Conservation (phyloP, 2,797 vertebrate species). For the Tamandua tetradactyla region DNA sequence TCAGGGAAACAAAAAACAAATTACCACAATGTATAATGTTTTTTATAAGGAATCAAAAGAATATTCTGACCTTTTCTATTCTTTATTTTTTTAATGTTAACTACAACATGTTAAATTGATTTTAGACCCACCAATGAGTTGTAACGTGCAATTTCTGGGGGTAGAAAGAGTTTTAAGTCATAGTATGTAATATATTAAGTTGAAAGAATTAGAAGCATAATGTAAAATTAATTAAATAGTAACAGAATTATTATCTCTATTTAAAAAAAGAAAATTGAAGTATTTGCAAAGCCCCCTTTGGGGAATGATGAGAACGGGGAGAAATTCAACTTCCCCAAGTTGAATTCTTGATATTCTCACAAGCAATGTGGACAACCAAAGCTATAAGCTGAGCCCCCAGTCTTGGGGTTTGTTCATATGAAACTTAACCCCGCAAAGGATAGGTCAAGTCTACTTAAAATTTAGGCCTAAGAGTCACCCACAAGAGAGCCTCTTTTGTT, state of each 20-base stretch:
- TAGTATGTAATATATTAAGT: neutral
- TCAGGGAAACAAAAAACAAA: neutral
- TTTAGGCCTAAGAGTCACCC: too few relatives aligned
- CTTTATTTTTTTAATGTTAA: slow-evolving; percentile 11
- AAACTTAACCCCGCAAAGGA: too few relatives aligned
- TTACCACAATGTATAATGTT: neutral
- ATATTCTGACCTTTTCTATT: neutral
- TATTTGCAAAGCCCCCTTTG: too few relatives aligned
- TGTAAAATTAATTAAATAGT: slow-evolving; percentile 7
- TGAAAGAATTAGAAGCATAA: slow-evolving; percentile 51
- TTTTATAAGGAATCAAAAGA: neutral
- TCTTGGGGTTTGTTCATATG: too few relatives aligned
- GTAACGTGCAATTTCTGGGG: neutral
- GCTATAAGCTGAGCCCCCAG: too few relatives aligned
- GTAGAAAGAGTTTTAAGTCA: slow-evolving; percentile 4
- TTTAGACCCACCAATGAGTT: slow-evolving; percentile 18
- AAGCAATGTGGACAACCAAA: too few relatives aligned
- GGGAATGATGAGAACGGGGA: too few relatives aligned
- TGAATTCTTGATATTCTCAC: too few relatives aligned
- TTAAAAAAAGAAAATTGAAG: too few relatives aligned
- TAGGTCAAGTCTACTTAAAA: too few relatives aligned
- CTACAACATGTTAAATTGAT: slow-evolving; percentile 9
- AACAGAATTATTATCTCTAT: neutral
- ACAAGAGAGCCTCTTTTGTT: too few relatives aligned
- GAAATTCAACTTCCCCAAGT: too few relatives aligned